Base-by-base conservation (phyloP, 2,113 vertebrate genomes). In the Barnardius zonarius region DNA sequence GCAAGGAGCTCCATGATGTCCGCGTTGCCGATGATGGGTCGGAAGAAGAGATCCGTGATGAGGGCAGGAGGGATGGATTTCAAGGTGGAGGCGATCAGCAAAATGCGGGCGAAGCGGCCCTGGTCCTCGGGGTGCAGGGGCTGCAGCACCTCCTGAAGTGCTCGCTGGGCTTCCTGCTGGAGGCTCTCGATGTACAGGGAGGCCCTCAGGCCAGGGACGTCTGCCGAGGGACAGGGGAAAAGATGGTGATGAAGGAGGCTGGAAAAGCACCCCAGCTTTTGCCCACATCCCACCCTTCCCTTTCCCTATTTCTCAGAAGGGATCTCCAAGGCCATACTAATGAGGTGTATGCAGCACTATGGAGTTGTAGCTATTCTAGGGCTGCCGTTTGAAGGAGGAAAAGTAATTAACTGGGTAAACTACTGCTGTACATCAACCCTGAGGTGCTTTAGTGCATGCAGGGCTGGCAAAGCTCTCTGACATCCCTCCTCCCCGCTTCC, bases 11-110 rank as follows among this genome's bases (percentile, higher is more conserved):
- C 98, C 5, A 98, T 52, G 17, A 99, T 98, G 77, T 99, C 98
- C 0, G 98, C 81, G 14, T 97, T 97, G 46, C 99, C 99, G 18
- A 99, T 98, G 92, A 99, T 10, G 0, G 99, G 98, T 43, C 98
- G 96, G 96, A 99, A 99, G 97, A 99, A 99, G 54, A 99, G 99
- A 37, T 98, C 98, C 0, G 97, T 98, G 93, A 99, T 93, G 69
- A 99, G 98, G 33, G 96, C 43, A 3, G 98, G 97, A 3, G 99
- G 98, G 88, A 99, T 97, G 62, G 98, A 98, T 69, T 98, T 98
- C n/a, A 99, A 92, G 23, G 97, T 96, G 52, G 98, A 98, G 35
- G 98, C 88, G 0, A 96, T 96, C 51, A 99, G 98, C 16, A 99
- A 97, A 91, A 99, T 96, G 19, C 35, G 98, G 25, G 98, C 98